Evolutionary conservation across 2,888 invertebrate genomes (phyloP), one percentile per base, ranked within the genome.

Genomic region (Diabrotica balteata): DNA sequence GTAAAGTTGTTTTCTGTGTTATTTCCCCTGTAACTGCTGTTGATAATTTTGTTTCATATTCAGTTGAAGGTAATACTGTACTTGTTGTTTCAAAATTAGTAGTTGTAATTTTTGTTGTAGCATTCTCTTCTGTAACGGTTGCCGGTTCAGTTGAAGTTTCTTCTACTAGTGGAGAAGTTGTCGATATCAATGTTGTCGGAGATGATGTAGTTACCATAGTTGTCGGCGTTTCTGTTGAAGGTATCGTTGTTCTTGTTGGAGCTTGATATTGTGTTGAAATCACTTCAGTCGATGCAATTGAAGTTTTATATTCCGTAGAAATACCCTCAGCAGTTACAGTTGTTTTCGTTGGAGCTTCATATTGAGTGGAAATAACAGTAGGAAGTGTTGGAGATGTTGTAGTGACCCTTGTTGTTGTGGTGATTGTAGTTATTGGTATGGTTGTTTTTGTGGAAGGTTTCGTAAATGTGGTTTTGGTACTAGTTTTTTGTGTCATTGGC

Each of bases 401-500:
- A 53, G 32, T 9, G 44, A 43, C 46, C 8, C 7, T 7, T 17
- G 52, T 32, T 17, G 11, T 54, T 7, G 47, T 8, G 42, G 32
- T 32, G 53, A 54, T 8, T 32, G 32, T 54, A 32, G 43, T 54
- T 32, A n/a, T 54, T 32, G 53, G 10, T 6, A 47, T 42, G 47
- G 59, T 64, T 32, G 63, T 42, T 65, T 57, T 66, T 63, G 57
- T 63, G 42, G 69, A 44, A 8, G 60, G 61, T 58, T 44, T 17
- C 22, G 10, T 42, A 7, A 32, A 46, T n/a, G 44, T 57, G n/a
- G 51, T 60, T 32, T 54, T 54, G 32, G 42, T 54, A 54, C 17
- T 52, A 2, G 8, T 52, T 52, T 11, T 17, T 52, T 17, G 8
- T 17, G 52, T 32, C 4, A 9, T 54, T 7, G 47, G 47, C 10